Evolutionary conservation across 2,797 vertebrate species (phyloP).

Genomic region (Buphagus erythrorhynchus): DNA sequence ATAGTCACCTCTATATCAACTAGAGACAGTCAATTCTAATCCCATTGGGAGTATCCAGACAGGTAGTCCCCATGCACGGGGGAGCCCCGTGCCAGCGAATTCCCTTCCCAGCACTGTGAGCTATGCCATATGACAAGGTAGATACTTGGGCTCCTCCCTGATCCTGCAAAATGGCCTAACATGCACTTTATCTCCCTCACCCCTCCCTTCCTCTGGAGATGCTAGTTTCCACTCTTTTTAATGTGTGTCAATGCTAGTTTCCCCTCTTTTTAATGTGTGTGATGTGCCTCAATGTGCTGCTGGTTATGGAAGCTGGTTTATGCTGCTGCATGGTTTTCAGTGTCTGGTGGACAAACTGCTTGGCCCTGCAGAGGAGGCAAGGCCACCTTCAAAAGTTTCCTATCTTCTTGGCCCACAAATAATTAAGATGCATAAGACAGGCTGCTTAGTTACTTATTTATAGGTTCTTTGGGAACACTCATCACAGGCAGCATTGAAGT

Average conservation of each 20-base stretch:
- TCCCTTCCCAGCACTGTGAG: not conserved
- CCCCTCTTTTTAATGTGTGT: not conserved
- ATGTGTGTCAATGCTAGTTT: rapidly evolving
- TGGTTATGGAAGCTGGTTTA: not conserved
- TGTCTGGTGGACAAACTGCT: not conserved
- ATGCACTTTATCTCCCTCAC: not conserved
- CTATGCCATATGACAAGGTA: not conserved
- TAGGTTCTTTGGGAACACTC: not conserved
- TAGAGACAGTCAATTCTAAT: not conserved
- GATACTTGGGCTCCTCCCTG: not conserved
- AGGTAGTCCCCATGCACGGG: rapidly evolving
- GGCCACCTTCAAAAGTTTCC: not conserved
- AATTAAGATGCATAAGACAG: not conserved
- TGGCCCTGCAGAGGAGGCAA: not conserved
- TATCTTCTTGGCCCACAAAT: not conserved
- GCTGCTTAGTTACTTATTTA: constrained; percentile 36
- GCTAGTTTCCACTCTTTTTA: not conserved
- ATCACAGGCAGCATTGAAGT: not conserved
- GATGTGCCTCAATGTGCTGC: not conserved
- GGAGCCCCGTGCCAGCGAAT: not conserved
- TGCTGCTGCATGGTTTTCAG: not conserved
- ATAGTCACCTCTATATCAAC: not conserved
- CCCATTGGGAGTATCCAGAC: not conserved
- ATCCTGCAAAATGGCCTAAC: not conserved
- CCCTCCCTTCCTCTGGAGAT: not conserved